Percentiles rank a stretch among this genome's conserved stretches.
These are phyloP conservation scores for Herminia tarsipennalis DNA, from an alignment of 2,888 invertebrate genomes.

Conservation along the genomic window DNA sequence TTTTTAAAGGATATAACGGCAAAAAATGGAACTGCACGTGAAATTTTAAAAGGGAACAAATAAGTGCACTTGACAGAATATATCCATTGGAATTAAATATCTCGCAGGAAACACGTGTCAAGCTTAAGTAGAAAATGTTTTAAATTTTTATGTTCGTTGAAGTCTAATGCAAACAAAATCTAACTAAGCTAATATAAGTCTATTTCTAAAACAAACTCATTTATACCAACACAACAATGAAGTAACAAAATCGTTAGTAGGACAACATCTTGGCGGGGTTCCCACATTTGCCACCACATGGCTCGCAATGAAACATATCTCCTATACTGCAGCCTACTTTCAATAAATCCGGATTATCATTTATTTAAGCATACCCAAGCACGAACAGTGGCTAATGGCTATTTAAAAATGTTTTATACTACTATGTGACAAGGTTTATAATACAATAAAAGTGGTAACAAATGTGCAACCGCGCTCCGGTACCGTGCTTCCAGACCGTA, in stretches of 20 bases:
- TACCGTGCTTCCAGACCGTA: slow-evolving; percentile 64
- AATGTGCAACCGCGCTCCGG: slow-evolving; percentile 59
- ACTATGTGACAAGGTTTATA: slow-evolving; percentile 58
- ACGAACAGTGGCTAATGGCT: slow-evolving; percentile 43
- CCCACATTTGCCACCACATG: slow-evolving; percentile 84
- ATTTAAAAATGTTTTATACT: slow-evolving; percentile 57
- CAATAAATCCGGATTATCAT: slow-evolving; percentile 83
- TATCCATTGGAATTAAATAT: slow-evolving; percentile 28
- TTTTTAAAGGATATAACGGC: slow-evolving; percentile 46
- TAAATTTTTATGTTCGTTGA: not conserved
- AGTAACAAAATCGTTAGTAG: slow-evolving; percentile 80
- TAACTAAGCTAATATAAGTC: slow-evolving; percentile 38
- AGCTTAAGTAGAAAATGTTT: slow-evolving; percentile 5
- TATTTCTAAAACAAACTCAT: slow-evolving; percentile 53
- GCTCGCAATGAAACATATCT: slow-evolving; percentile 75
- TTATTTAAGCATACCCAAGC: slow-evolving; percentile 64
- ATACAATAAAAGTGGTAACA: slow-evolving; percentile 50
- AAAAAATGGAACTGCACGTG: slow-evolving; percentile 60
- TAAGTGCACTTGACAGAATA: slow-evolving; percentile 27
- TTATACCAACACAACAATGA: slow-evolving; percentile 73
- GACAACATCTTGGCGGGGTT: slow-evolving; percentile 82
- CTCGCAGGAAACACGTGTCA: slow-evolving; percentile 26
- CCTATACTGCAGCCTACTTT: slow-evolving; percentile 68
- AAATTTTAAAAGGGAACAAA: slow-evolving; percentile 33
- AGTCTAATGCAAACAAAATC: slow-evolving; percentile 19